These are phyloP conservation scores for Poliocrania exsul DNA, from an alignment of 2,797 vertebrate genomes.

Conservation along the genomic window DNA sequence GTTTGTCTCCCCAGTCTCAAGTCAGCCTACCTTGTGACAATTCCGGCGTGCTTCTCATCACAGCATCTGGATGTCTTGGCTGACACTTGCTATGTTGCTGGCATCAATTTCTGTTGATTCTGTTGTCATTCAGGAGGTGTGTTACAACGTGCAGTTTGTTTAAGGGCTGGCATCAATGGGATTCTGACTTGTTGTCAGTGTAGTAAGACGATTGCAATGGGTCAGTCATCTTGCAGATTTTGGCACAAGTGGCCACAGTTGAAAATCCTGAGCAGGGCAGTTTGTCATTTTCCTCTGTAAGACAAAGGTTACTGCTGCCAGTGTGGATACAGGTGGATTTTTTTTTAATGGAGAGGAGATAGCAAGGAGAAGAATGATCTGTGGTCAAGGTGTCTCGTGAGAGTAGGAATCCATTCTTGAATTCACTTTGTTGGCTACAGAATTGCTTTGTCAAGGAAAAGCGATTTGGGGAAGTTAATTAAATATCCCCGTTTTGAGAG, in stretches of 20 bases:
- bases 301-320: background rate
- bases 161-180: background rate
- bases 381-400: background rate
- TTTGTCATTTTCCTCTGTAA: background rate
- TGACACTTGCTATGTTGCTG: background rate
- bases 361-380: background rate
- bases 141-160: background rate
- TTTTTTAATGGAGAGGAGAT: background rate
- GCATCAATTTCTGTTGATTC: background rate
- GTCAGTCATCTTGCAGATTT: background rate
- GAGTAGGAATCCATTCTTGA: conserved; percentile 37
- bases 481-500: conserved; percentile 8
- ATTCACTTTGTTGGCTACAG: conserved; percentile 42
- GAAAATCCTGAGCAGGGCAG: background rate
- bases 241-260: background rate
- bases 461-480: conserved; percentile 55
- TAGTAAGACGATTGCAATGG: background rate
- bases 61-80: background rate
- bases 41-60: background rate
- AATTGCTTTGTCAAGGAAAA: conserved; percentile 58
- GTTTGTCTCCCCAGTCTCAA: background rate
- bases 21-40: background rate
- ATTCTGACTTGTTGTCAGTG: background rate
- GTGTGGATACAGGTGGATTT: background rate
- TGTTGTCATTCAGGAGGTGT: background rate